A percentile compares a stretch with the other conserved stretches of the same genome.
These are phyloP conservation scores for Lacerta viridis DNA, from an alignment of 2,797 vertebrate genomes.

Conservation along the genomic window DNA sequence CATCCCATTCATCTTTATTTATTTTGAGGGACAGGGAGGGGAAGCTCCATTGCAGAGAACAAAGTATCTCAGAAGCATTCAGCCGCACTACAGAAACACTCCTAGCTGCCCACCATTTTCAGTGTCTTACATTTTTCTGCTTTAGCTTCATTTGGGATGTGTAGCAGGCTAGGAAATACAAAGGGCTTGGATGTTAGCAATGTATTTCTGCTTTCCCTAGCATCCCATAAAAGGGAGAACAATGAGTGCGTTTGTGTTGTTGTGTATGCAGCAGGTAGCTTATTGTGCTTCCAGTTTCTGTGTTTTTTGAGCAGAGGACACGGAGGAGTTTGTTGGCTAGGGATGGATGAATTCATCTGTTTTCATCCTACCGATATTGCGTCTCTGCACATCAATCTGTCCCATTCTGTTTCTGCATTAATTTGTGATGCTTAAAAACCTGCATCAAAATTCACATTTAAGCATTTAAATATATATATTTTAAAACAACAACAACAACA, in stretches of 20 bases:
- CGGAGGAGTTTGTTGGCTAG: neutral
- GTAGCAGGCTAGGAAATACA: neutral
- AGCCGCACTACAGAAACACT: slow-evolving; percentile 42
- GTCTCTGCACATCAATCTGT: neutral
- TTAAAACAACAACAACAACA: too few relatives aligned
- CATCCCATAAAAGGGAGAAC: neutral
- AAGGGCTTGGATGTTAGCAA: neutral
- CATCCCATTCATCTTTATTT: slow-evolving; percentile 59
- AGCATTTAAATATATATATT: too few relatives aligned
- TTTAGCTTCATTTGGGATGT: neutral
- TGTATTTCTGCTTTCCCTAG: neutral
- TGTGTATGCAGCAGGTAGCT: too few relatives aligned
- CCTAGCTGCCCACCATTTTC: neutral
- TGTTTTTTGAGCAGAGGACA: neutral
- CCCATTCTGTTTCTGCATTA: neutral
- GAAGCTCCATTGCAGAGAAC: slow-evolving; percentile 53
- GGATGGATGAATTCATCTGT: neutral
- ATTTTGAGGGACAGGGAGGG: slow-evolving; percentile 41
- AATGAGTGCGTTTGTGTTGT: neutral
- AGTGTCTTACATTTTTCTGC: neutral
- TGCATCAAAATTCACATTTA: too few relatives aligned
- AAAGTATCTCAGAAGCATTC: slow-evolving; percentile 28
- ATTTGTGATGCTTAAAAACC: neutral
- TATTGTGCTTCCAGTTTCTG: neutral
- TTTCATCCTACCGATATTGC: neutral